Conservation (phyloP, 1,140 invertebrate species). For the Drosophila miranda region DNA sequence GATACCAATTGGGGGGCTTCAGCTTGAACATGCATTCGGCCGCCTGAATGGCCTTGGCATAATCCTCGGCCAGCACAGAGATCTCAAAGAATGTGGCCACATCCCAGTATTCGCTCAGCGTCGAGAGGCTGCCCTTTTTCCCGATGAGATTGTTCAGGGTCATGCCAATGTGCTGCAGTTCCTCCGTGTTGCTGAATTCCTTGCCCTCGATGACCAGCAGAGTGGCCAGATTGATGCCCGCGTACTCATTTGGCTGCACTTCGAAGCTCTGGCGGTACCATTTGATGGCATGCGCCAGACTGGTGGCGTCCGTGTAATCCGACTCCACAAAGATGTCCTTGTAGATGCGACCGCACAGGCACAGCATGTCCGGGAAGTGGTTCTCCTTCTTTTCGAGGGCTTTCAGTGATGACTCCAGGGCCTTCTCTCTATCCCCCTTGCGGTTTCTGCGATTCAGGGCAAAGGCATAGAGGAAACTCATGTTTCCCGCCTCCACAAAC, state of each 20-base stretch:
- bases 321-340: constrained; percentile 99
- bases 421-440: constrained; percentile 96
- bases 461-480: constrained; percentile 97
- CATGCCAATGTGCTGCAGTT: constrained; percentile 93
- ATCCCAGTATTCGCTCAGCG: constrained; percentile 99
- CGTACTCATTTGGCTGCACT: constrained; percentile 99
- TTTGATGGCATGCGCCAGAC: constrained; percentile 95
- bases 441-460: constrained; percentile 97
- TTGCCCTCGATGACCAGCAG: constrained; percentile 98
- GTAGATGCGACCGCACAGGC: constrained; percentile 98
- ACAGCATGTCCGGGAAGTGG: constrained; percentile 98
- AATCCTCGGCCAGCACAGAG: constrained; percentile 98
- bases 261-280: constrained; percentile 99
- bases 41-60: constrained; percentile 97
- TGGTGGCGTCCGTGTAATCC: constrained; percentile 93
- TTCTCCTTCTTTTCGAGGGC: constrained; percentile 96
- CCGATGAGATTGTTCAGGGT: constrained; percentile 99
- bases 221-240: constrained; percentile 99
- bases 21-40: constrained; percentile 99
- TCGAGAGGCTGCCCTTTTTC: constrained; percentile 96
- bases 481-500: constrained; percentile 94
- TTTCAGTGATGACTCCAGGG: constrained; percentile 94
- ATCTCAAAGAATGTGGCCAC: constrained; percentile 99
- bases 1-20: constrained; percentile 99
- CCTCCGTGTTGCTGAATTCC: constrained; percentile 95